Conservation (phyloP, 2,797 vertebrate genomes). For the Catharus ustulatus region DNA sequence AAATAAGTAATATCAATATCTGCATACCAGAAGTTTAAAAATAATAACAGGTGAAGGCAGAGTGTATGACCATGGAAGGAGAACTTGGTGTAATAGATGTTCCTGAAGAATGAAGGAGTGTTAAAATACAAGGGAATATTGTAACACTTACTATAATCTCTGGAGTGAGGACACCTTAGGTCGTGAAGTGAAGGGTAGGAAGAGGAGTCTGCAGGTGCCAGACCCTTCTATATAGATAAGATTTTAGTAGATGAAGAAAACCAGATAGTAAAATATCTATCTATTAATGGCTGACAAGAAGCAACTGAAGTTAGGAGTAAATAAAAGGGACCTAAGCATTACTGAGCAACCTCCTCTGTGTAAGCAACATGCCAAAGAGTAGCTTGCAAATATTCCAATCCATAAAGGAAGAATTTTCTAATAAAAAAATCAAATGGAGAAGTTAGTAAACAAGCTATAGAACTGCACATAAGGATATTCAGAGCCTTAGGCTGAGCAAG, state of each 20-base stretch:
- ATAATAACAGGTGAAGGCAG: background rate
- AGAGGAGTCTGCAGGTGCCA: background rate
- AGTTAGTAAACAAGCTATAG: background rate
- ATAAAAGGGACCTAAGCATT: background rate
- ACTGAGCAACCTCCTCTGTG: background rate
- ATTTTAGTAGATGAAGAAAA: background rate
- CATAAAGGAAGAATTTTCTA: background rate
- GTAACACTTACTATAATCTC: background rate
- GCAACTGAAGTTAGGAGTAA: background rate
- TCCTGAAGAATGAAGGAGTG: slow-evolving; percentile 8
- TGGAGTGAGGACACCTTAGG: background rate
- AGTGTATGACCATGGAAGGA: background rate
- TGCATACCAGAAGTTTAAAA: background rate
- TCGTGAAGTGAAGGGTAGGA: background rate
- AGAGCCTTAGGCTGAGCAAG: background rate
- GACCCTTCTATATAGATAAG: background rate
- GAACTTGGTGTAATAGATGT: background rate
- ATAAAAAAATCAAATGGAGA: background rate
- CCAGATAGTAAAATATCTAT: background rate
- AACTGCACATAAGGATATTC: background rate
- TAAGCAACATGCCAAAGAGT: background rate
- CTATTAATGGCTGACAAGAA: background rate
- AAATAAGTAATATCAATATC: background rate
- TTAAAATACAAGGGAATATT: slow-evolving; percentile 27
- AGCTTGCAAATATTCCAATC: background rate